A percentile compares a stretch with the other conserved stretches of the same genome.
phyloP scores from a whole-genome alignment of 2,888 invertebrate genomes.

The Cosmorhoe ocellata region DNA sequence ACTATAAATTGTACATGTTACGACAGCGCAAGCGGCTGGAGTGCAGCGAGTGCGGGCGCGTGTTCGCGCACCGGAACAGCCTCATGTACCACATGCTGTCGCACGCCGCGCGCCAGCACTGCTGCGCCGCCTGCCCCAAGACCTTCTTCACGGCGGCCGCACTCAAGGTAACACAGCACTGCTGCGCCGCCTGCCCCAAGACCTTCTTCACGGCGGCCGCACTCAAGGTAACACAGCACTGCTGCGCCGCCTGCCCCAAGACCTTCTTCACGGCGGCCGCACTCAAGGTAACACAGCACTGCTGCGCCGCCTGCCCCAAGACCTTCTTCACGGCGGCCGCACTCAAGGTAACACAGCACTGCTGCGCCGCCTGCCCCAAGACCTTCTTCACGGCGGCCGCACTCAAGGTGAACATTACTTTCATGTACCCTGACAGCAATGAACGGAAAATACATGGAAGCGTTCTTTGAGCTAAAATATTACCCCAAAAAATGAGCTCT shows the following conservation, averaged over 20 bases:
- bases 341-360: too few relatives aligned
- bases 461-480: too few relatives aligned
- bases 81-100: constrained; percentile 91
- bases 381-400: constrained; percentile 92
- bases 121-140: constrained; percentile 91
- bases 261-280: constrained; percentile 92
- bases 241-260: constrained; percentile 91
- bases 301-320: constrained; percentile 88
- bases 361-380: constrained; percentile 91
- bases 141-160: constrained; percentile 92
- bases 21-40: constrained; percentile 60
- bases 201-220: constrained; percentile 88
- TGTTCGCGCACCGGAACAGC: constrained; percentile 90
- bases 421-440: too few relatives aligned
- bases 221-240: too few relatives aligned
- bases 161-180: constrained; percentile 83
- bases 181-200: constrained; percentile 88
- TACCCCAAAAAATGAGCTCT: too few relatives aligned
- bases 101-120: constrained; percentile 88
- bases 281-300: constrained; percentile 83
- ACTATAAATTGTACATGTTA: too few relatives aligned
- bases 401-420: constrained; percentile 78
- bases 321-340: constrained; percentile 88
- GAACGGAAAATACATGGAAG: too few relatives aligned
- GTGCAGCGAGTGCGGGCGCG: constrained; percentile 87